phyloP scores from a whole-genome alignment of 2,113 vertebrate genomes.

The Hylia prasina region DNA sequence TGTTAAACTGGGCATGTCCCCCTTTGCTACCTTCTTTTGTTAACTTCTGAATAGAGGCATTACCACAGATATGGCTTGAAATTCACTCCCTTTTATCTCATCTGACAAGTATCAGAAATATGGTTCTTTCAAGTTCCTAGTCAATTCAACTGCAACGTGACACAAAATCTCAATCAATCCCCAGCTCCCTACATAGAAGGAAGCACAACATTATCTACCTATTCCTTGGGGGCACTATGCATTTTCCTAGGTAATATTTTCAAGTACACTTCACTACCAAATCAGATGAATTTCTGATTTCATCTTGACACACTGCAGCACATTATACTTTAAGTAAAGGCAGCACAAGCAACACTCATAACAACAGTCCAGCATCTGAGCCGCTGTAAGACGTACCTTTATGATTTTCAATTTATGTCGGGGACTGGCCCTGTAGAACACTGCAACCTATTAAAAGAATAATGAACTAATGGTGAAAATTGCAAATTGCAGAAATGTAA shows the following conservation, averaged over 20 bases:
- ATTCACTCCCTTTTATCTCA: background rate
- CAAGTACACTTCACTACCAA: background rate
- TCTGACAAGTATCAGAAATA: background rate
- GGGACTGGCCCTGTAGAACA: conserved; percentile 96
- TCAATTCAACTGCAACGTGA: background rate
- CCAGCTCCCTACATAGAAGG: background rate
- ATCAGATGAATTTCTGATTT: background rate
- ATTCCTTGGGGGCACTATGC: background rate
- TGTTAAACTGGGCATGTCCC: background rate
- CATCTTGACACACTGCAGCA: background rate
- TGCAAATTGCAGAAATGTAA: background rate
- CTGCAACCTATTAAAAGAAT: conserved; percentile 77
- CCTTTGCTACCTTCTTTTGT: background rate
- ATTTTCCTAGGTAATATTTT: background rate
- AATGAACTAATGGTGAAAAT: background rate
- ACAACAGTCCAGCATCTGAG: background rate
- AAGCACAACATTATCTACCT: background rate
- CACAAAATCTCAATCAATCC: background rate
- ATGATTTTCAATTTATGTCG: conserved; percentile 97
- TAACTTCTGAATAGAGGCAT: background rate
- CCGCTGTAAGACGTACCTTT: conserved; percentile 77
- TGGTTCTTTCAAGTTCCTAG: background rate
- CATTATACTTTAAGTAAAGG: background rate
- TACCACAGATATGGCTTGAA: background rate
- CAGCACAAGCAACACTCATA: background rate